Conservation (phyloP, 1,140 invertebrate genomes). For the Mercenaria mercenaria region DNA sequence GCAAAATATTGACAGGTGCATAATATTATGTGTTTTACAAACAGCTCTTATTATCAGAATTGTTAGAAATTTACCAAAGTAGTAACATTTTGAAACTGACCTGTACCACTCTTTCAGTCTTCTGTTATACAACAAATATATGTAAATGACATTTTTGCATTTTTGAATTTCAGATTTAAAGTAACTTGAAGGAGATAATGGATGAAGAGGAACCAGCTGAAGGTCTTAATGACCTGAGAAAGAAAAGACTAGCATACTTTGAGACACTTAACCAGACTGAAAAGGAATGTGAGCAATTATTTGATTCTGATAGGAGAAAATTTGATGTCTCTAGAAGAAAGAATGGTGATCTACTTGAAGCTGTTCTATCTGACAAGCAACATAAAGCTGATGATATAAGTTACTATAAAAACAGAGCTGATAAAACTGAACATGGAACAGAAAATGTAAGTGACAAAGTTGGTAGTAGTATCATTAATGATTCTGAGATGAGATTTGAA, state of each 20-base stretch:
- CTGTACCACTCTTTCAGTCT: no score
- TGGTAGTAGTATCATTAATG: background rate
- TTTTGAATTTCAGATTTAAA: no score
- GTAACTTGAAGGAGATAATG: no score
- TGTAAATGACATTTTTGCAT: no score
- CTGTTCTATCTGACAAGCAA: background rate
- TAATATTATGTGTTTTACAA: no score
- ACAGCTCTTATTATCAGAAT: no score
- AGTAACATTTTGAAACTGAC: no score
- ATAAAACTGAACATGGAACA: background rate
- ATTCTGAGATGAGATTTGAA: background rate
- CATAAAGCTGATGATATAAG: background rate
- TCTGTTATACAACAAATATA: no score
- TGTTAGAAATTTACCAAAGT: no score
- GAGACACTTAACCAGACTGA: constrained; percentile 7
- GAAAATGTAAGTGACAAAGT: background rate
- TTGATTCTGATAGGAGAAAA: background rate
- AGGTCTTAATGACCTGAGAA: constrained; percentile 54
- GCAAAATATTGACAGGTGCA: no score
- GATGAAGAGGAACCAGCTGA: constrained; percentile 6
- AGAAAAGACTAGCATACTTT: constrained; percentile 67
- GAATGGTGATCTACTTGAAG: background rate
- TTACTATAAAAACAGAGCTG: background rate
- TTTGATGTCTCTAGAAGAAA: background rate
- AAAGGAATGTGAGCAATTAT: background rate